Percentiles rank a stretch among this genome's conserved stretches.
Evolutionary conservation across 2,113 vertebrate genomes (phyloP).

Genomic region (Vicugna pacos): DNA sequence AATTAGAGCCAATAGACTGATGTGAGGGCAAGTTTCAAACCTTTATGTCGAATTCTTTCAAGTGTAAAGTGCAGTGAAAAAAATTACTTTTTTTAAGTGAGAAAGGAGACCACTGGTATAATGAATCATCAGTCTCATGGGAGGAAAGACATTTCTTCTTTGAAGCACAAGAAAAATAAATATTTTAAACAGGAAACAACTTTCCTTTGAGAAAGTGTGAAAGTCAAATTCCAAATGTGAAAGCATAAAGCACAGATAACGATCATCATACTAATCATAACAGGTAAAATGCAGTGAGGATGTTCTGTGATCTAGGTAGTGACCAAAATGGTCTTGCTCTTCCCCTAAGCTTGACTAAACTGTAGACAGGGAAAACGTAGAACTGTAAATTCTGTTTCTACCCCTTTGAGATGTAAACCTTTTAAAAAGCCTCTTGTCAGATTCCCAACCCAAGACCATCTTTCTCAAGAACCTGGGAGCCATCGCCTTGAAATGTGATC

Average conservation of each 20-base stretch:
- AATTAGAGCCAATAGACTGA: slow-evolving; percentile 80
- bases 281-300: not conserved
- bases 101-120: slow-evolving; percentile 43
- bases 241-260: not conserved
- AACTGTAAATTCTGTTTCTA: not conserved
- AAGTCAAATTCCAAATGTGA: not conserved
- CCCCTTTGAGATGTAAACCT: not conserved
- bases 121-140: not conserved
- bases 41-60: slow-evolving; percentile 77
- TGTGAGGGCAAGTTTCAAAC: slow-evolving; percentile 67
- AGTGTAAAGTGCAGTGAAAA: slow-evolving; percentile 58
- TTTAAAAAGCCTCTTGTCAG: not conserved
- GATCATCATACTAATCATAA: not conserved
- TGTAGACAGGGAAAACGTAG: not conserved
- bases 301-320: not conserved
- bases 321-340: not conserved
- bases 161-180: not conserved
- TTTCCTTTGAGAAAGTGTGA: not conserved
- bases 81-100: slow-evolving; percentile 49
- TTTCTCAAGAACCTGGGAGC: not conserved
- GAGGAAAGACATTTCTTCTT: not conserved
- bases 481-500: not conserved
- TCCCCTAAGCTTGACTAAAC: not conserved
- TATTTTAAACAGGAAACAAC: slow-evolving; percentile 23
- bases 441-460: not conserved